phyloP scores from a whole-genome alignment of 2,888 invertebrate species.

The Lampropteryx suffumata region DNA sequence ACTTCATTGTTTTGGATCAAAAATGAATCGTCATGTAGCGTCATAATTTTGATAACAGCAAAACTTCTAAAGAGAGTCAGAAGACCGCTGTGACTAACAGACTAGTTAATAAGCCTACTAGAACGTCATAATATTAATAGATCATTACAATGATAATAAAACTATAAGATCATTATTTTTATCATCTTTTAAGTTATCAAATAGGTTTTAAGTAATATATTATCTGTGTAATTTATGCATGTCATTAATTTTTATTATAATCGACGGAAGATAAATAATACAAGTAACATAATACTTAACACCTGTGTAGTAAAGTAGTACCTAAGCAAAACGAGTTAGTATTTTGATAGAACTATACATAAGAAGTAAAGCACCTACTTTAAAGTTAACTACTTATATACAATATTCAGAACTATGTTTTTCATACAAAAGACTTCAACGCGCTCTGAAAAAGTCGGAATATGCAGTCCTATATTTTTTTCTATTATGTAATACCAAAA shows the following conservation, averaged over 20 bases:
- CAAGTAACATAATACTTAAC: conserved; percentile 37
- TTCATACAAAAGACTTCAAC: conserved; percentile 10
- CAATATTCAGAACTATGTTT: background rate
- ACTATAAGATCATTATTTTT: conserved; percentile 29
- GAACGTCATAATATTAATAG: conserved; percentile 23
- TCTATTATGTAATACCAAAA: too few relatives aligned
- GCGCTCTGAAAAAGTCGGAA: background rate
- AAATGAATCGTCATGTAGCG: background rate
- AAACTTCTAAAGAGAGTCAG: too few relatives aligned
- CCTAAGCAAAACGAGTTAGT: conserved; percentile 15
- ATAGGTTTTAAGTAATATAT: conserved; percentile 32
- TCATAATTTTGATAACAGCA: background rate
- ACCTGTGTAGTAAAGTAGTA: conserved; percentile 34
- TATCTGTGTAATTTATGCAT: conserved; percentile 32
- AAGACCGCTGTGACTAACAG: too few relatives aligned
- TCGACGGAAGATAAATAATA: conserved; percentile 34
- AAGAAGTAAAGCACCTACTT: conserved; percentile 2
- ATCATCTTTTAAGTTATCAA: conserved; percentile 28
- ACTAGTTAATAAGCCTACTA: background rate
- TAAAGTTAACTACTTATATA: background rate
- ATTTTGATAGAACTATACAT: conserved; percentile 6
- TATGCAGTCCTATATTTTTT: background rate
- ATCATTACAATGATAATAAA: conserved; percentile 30
- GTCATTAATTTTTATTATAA: conserved; percentile 37
- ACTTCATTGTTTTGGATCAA: background rate